These are phyloP conservation scores for Leiothrix lutea DNA, from an alignment of 2,113 vertebrate genomes.

Conservation along the genomic window DNA sequence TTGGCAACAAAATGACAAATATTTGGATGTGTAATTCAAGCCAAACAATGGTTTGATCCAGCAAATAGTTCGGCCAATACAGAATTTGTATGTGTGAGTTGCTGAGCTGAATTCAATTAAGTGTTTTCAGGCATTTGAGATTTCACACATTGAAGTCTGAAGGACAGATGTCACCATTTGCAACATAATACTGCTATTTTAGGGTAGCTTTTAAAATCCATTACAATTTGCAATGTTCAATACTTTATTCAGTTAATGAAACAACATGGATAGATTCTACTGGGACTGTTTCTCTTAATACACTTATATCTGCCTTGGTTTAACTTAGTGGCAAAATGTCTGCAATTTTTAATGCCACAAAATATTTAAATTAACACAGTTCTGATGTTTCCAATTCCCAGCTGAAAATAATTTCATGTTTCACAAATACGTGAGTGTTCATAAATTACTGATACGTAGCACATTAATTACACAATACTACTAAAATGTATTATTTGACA, in stretches of 20 bases:
- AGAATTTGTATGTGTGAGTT: neutral
- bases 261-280: neutral
- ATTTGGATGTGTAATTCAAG: conserved; percentile 9
- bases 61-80: neutral
- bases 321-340: neutral
- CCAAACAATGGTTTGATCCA: neutral
- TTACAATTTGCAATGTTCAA: neutral
- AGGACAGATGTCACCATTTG: neutral
- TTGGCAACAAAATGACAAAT: conserved; percentile 15
- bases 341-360: neutral
- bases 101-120: conserved; percentile 9
- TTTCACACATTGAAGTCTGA: neutral
- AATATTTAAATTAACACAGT: neutral
- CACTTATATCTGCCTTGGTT: neutral
- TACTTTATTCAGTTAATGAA: neutral
- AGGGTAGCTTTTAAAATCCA: neutral
- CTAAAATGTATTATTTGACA: neutral
- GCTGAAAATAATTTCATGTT: neutral
- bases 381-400: neutral
- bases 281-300: neutral
- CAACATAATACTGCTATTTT: neutral
- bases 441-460: neutral
- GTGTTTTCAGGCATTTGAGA: neutral
- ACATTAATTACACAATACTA: neutral
- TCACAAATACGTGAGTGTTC: neutral